A percentile compares a stretch with the other conserved stretches of the same genome.
Evolutionary conservation across 2,888 invertebrate species (phyloP).

Genomic region (Drosophila nigritarsus): DNA sequence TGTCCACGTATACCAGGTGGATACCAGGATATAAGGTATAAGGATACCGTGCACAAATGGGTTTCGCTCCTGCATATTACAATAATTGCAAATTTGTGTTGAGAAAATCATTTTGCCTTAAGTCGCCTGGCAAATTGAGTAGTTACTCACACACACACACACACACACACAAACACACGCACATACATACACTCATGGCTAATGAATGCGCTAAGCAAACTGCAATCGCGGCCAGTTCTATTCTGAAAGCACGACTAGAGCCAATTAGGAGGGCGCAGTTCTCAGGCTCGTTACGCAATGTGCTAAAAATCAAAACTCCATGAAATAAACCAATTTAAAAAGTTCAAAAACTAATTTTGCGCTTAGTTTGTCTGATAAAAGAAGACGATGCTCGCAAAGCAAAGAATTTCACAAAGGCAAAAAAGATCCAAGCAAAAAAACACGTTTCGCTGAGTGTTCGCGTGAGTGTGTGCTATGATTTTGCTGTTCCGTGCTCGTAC

Average conservation of each 20-base stretch:
- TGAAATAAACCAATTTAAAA: constrained; percentile 83
- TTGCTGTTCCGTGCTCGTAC: constrained; percentile 28
- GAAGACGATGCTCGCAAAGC: constrained; percentile 59
- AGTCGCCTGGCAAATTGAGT: constrained; percentile 76
- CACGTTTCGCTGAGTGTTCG: constrained; percentile 36
- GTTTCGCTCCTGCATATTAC: constrained; percentile 61
- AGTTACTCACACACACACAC: constrained; percentile 54
- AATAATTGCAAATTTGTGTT: constrained; percentile 77
- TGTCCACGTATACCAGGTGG: constrained; percentile 29
- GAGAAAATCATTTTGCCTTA: constrained; percentile 69
- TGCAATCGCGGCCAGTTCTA: constrained; percentile 29
- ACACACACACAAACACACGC: constrained; percentile 3
- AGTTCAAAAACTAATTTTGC: constrained; percentile 83
- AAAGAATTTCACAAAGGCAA: constrained; percentile 28
- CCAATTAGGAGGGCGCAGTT: constrained; percentile 71
- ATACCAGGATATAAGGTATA: background rate
- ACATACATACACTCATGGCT: constrained; percentile 33
- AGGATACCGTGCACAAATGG: constrained; percentile 17
- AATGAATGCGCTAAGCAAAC: constrained; percentile 74
- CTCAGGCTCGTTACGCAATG: constrained; percentile 74
- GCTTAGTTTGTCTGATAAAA: constrained; percentile 81
- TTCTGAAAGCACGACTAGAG: constrained; percentile 55
- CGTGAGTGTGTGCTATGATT: constrained; percentile 41
- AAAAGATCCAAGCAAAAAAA: constrained; percentile 14
- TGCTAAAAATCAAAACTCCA: constrained; percentile 80